Evolutionary conservation across 2,797 vertebrate genomes (phyloP), one percentile per base, ranked within the genome.

Genomic region (Euphonia xanthogaster): DNA sequence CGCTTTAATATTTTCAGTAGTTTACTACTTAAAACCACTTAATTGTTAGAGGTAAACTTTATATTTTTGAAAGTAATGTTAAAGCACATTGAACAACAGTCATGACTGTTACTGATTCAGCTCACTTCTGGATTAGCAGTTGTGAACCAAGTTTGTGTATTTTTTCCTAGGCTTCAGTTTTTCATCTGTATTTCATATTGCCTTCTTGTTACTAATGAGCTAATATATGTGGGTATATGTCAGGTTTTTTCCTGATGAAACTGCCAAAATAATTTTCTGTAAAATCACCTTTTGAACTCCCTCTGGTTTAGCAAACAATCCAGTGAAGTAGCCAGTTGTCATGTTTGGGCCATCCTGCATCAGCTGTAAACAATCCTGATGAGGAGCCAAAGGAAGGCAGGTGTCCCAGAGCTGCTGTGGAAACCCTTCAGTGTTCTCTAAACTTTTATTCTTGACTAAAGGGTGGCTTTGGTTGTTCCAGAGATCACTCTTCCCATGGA

Each of bases 151-250:
- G 40, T 37, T 72, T 12, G 1, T 35, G 0, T 50, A 11, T 35
- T 87, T 9, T 89, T 92, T 79, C 45, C 10, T 74, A 28, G 39
- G 37, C 16, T 84, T 83, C 0, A 4, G 12, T 58, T 88, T 80
- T 19, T 72, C 0, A 0, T 79, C 73, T 76, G 22, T 4, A 3
- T 58, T 87, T 85, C 12, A 1, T 40, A 10, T 14, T 68, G 13
- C 51, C 14, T 37, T 68, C 11, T 48, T 3, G 3, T 5, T 55
- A 18, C 76, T 67, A 54, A 44, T 11, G 4, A 42, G 44, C 44
- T 22, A 14, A 7, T 48, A 2, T 3, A 12, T 2, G 3, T 51
- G 45, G 12, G 5, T 17, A 3, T 25, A 17, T 3, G 1, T 72
- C 33, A 33, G 5, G 12, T 23, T 66, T 92, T 81, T 79, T 81